Percentiles rank a stretch among this genome's conserved stretches.
phyloP scores from a whole-genome alignment of 1,140 invertebrate genomes.

The Drosophila melanica region DNA sequence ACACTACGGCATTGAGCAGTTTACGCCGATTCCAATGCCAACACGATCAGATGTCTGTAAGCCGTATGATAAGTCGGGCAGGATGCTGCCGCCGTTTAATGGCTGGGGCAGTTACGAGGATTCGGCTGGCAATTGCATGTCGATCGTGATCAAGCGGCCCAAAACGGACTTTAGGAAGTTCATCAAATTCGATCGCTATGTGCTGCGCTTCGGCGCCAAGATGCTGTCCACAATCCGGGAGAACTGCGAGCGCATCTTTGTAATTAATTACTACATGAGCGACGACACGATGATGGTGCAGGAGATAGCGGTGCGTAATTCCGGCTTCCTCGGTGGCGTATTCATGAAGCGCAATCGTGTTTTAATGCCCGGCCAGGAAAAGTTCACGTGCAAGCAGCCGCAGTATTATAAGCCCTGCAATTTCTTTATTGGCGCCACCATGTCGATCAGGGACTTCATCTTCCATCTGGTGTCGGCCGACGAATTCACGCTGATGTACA shows the following conservation, averaged over 20 bases:
- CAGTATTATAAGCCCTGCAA: slow-evolving; percentile 90
- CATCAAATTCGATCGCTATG: slow-evolving; percentile 89
- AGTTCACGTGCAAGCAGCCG: slow-evolving; percentile 88
- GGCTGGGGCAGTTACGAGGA: slow-evolving; percentile 94
- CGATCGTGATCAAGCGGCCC: slow-evolving; percentile 89
- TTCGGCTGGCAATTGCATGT: slow-evolving; percentile 93
- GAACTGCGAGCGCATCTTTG: slow-evolving; percentile 89
- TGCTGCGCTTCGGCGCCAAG: slow-evolving; percentile 90
- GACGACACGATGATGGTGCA: slow-evolving; percentile 94
- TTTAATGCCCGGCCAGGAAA: slow-evolving; percentile 90
- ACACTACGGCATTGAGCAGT: slow-evolving; percentile 85
- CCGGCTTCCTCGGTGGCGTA: slow-evolving; percentile 88
- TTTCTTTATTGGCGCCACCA: slow-evolving; percentile 91
- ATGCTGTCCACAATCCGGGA: slow-evolving; percentile 89
- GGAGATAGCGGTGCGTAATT: slow-evolving; percentile 90
- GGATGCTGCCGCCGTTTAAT: slow-evolving; percentile 92
- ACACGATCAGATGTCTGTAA: slow-evolving; percentile 78
- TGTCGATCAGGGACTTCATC: slow-evolving; percentile 90
- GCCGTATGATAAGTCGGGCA: slow-evolving; percentile 76
- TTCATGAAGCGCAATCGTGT: slow-evolving; percentile 89
- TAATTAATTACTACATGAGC: slow-evolving; percentile 91
- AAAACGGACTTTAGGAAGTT: slow-evolving; percentile 92
- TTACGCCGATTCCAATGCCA: slow-evolving; percentile 86
- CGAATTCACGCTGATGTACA: slow-evolving; percentile 93
- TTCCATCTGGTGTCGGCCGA: slow-evolving; percentile 92